Conservation (phyloP, 2,888 invertebrate genomes). For the Pogonocherus hispidulus region DNA sequence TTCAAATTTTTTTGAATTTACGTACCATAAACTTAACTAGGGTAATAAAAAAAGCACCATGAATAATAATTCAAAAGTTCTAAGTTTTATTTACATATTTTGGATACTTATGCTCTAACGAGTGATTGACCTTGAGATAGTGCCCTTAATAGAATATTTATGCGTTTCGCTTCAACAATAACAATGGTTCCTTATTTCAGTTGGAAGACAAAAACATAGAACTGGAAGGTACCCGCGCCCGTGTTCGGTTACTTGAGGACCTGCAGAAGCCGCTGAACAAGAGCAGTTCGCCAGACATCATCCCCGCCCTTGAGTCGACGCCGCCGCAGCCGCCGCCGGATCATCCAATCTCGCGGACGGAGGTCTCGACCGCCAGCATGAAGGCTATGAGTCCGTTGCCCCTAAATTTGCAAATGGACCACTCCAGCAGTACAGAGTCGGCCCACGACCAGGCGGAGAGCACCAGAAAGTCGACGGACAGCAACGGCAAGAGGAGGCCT, state of each 20-base stretch:
- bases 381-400: constrained; percentile 73
- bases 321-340: constrained; percentile 65
- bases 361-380: constrained; percentile 72
- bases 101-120: no score
- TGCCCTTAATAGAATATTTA: no score
- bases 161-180: no score
- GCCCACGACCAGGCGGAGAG: constrained; percentile 72
- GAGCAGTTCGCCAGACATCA: constrained; percentile 64
- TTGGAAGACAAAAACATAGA: constrained; percentile 87
- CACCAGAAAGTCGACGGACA: constrained; percentile 55
- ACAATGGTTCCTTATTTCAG: no score
- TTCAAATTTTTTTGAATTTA: no score
- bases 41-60: no score
- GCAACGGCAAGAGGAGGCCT: constrained; percentile 70
- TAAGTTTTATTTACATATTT: no score
- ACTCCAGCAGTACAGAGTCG: constrained; percentile 77
- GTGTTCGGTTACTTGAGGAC: constrained; percentile 81
- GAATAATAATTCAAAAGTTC: no score
- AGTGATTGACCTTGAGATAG: no score
- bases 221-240: constrained; percentile 85
- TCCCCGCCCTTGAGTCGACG: constrained; percentile 67
- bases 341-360: constrained; percentile 61
- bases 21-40: no score
- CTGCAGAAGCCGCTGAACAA: constrained; percentile 59
- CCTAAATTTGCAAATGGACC: constrained; percentile 70